Evolutionary conservation across 1,140 invertebrate genomes (phyloP).

Genomic region (Dufourea novaeangliae): DNA sequence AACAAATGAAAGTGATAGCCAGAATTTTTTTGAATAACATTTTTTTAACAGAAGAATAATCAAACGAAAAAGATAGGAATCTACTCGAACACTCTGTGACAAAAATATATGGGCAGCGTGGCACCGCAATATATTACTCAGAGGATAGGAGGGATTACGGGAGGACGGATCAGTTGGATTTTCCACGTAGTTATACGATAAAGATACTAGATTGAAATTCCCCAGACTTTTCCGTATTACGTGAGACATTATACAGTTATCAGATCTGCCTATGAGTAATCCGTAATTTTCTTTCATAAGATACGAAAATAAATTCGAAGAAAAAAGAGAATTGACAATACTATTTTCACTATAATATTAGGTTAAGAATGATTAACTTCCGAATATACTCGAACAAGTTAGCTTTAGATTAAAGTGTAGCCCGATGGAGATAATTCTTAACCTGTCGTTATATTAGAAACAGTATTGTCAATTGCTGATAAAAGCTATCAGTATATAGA

Average conservation of each 20-base stretch:
- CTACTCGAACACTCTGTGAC: neutral
- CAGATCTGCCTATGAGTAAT: neutral
- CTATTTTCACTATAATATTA: too few species aligned
- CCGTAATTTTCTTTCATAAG: too few species aligned
- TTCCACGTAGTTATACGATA: neutral
- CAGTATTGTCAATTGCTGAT: too few species aligned
- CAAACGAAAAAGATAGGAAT: neutral
- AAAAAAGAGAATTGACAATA: too few species aligned
- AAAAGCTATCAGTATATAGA: too few species aligned
- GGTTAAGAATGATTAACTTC: too few species aligned
- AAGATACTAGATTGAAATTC: neutral
- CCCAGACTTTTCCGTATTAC: neutral
- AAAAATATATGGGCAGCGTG: neutral
- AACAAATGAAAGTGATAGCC: neutral
- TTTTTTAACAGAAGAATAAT: neutral
- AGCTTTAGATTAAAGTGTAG: too few species aligned
- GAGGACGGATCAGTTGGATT: conserved; percentile 1
- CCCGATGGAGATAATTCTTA: too few species aligned
- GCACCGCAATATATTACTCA: neutral
- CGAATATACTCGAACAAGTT: too few species aligned
- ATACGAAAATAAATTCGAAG: too few species aligned
- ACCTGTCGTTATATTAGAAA: too few species aligned
- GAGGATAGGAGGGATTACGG: neutral
- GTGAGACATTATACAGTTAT: neutral
- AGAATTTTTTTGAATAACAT: neutral